Evolutionary conservation across 2,888 invertebrate species (phyloP), one percentile per base, ranked within the genome.

Genomic region (Sabellastarte sp.): DNA sequence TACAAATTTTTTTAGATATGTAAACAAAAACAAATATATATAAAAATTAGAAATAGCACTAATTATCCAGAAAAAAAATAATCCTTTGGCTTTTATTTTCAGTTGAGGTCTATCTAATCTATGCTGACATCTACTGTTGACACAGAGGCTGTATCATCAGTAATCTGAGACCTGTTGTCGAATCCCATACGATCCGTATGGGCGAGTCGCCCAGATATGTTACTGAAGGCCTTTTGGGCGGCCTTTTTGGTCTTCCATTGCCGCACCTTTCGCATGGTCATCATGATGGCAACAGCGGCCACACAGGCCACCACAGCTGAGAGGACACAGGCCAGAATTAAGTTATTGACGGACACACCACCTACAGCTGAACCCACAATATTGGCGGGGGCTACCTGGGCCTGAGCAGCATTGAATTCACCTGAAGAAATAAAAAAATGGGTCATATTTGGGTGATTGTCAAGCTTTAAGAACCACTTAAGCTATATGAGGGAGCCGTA

Each of bases 101-200:
- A 41, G 76, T 90, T 88, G 1, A 86, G 84, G 64, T 88, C 87
- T 52, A 87, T 78, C n/a, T 82, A 78, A 61, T 84, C 84, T 63
- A 86, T 84, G 77, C 81, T 85, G 74, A 77, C 85, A 78, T 86
- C 88, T 41, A 41, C 41, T 41, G 41, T 41, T 10, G 41, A 41
- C 10, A 41, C 10, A 41, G 41, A 41, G 10, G 10, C 41, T 15
- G 10, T 41, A 20, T 41, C 41, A 10, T 20, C 20, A 20, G 10
- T 41, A 15, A 41, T 41, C 10, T 20, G 10, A 20, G 41, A 41
- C 10, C 10, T 41, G 10, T 10, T 41, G 10, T 41, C 41, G 20
- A 41, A 41, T 10, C 41, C 41, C 41, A 41, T 10, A 20, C 20
- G 10, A 20, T 10, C 20, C 10, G 41, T 20, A 41, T 41, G 41